Conservation (phyloP, 1,140 invertebrate genomes). For the Heliothis virescens region DNA sequence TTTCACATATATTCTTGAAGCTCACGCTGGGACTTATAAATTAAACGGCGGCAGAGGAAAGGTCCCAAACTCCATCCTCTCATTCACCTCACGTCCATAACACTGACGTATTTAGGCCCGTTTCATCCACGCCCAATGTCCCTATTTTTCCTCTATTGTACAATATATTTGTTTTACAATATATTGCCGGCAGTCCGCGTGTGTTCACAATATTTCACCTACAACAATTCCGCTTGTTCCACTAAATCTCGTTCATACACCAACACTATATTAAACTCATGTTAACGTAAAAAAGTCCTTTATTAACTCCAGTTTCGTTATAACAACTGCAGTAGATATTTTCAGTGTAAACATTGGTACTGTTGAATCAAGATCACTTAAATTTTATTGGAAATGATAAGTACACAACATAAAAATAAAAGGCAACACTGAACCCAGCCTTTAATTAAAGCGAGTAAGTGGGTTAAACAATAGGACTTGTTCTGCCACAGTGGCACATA, state of each 20-base stretch:
- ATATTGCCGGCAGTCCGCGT: neutral
- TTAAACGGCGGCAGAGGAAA: conserved; percentile 12
- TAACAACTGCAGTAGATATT: conserved; percentile 24
- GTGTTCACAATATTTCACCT: conserved; percentile 23
- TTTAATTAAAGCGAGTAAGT: conserved; percentile 49
- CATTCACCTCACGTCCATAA: conserved; percentile 7
- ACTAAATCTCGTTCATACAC: conserved; percentile 26
- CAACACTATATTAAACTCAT: conserved; percentile 15
- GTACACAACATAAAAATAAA: conserved; percentile 21
- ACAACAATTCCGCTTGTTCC: conserved; percentile 23
- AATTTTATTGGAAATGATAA: neutral
- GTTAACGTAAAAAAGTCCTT: conserved; percentile 13
- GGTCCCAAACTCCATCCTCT: neutral
- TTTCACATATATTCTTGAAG: neutral
- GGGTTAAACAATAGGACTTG: conserved; percentile 53
- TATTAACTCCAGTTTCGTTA: conserved; percentile 1
- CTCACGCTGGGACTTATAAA: neutral
- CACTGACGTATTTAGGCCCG: conserved; percentile 6
- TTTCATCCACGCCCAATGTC: conserved; percentile 34
- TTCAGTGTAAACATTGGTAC: conserved; percentile 4
- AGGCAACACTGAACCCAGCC: conserved; percentile 8
- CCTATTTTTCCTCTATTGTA: conserved; percentile 12
- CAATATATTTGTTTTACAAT: conserved; percentile 29
- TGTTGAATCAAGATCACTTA: neutral
- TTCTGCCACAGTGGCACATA: neutral